phyloP scores from a whole-genome alignment of 2,888 invertebrate species.

The Blomia tropicalis region DNA sequence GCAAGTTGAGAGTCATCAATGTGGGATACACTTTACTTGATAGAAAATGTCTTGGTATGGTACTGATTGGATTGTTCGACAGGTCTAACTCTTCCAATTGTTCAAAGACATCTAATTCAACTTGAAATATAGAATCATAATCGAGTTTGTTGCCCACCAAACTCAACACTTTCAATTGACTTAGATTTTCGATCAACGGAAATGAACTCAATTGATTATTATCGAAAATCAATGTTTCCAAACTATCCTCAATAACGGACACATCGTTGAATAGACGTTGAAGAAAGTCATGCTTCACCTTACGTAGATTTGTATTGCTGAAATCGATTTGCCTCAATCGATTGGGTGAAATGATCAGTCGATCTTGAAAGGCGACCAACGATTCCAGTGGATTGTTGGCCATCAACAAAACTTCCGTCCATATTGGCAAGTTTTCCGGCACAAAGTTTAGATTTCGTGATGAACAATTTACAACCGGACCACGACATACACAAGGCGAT shows the following conservation, averaged over 20 bases:
- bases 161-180: constrained; percentile 30
- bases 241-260: not conserved
- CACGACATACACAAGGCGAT: constrained; percentile 53
- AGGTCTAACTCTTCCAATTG: constrained; percentile 43
- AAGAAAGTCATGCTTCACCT: not conserved
- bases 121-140: not conserved
- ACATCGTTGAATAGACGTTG: constrained; percentile 1
- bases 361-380: not conserved
- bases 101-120: constrained; percentile 31
- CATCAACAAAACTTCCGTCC: constrained; percentile 59
- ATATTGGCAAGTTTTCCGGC: constrained; percentile 53
- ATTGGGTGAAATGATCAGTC: constrained; percentile 1
- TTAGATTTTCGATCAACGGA: constrained; percentile 11
- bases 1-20: constrained; percentile 38
- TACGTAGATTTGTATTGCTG: constrained; percentile 1
- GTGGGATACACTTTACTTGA: not conserved
- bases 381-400: constrained; percentile 4
- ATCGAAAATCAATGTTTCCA: constrained; percentile 2
- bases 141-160: constrained; percentile 40
- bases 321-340: constrained; percentile 8
- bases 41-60: constrained; percentile 33
- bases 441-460: constrained; percentile 51
- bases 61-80: constrained; percentile 34
- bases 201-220: constrained; percentile 7
- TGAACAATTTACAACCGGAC: constrained; percentile 57